phyloP scores from a whole-genome alignment of 2,888 invertebrate genomes.

The Athalia rosae region DNA sequence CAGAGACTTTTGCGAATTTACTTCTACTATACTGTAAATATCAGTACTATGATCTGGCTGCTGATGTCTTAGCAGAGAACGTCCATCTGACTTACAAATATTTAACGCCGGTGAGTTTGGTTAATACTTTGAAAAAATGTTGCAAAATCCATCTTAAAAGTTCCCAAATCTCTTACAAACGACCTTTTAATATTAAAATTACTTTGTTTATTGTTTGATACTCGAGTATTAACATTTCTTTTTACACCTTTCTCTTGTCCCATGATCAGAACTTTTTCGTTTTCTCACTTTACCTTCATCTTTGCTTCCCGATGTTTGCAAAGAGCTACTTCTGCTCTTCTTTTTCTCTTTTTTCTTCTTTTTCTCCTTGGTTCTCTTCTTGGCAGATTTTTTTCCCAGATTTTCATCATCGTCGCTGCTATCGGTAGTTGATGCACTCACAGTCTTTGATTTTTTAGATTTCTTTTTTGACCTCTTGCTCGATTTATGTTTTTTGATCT shows the following conservation, averaged over 20 bases:
- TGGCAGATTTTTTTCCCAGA: conserved; percentile 50
- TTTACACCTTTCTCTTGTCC: conserved; percentile 56
- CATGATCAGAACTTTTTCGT: conserved; percentile 51
- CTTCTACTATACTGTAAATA: conserved; percentile 96
- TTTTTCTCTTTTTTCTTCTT: conserved; percentile 56
- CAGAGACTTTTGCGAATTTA: conserved; percentile 97
- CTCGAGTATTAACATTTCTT: conserved; percentile 68
- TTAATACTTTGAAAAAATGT: background rate
- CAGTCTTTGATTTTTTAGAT: conserved; percentile 60
- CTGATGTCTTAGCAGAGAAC: conserved; percentile 98
- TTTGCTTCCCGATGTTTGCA: conserved; percentile 55
- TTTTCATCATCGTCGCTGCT: conserved; percentile 53
- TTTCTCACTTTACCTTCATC: conserved; percentile 56
- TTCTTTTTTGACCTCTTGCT: conserved; percentile 68
- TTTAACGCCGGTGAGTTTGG: conserved; percentile 84
- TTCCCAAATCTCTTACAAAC: background rate
- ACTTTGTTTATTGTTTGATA: conserved; percentile 56
- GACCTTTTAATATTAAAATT: background rate
- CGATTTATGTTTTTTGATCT: conserved; percentile 60
- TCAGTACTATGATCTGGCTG: conserved; percentile 97
- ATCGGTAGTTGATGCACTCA: conserved; percentile 51
- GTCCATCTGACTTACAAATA: conserved; percentile 97
- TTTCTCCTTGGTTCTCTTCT: conserved; percentile 58
- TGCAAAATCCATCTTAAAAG: background rate
- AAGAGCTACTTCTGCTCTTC: conserved; percentile 57